Base-by-base conservation (phyloP, 2,797 vertebrate genomes). In the Austrolebias charrua region DNA sequence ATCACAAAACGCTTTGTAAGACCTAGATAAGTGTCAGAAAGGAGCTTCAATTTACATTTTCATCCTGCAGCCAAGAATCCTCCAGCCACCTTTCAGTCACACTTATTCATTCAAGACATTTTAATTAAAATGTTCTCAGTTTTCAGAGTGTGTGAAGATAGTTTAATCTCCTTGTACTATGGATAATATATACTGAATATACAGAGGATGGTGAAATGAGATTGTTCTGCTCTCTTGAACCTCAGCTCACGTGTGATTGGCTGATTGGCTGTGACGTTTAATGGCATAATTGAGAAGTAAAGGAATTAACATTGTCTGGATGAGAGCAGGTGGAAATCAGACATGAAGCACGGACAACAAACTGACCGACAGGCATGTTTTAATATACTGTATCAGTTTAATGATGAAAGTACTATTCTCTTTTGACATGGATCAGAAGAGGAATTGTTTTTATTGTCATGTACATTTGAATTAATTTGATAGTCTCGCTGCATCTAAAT, bases 71-170 rank as follows among this genome's bases (percentile, higher is more conserved):
- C 44, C 35, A 50, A 53, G 49, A 53, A 67, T 74, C 57, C 53
- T 63, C 51, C 63, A 60, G 53, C 44, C 43, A 61, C 48, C 61
- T 72, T 79, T 76, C 73, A 75, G 61, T 66, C 63, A 63, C 20
- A 69, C 62, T 49, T 71, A 49, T 75, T 76, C 60, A 75, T 45
- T 70, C 49, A 75, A 73, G 69, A 82, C 70, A 45, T 69, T 87
- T 87, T 70, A 71, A 86, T 86, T 80, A 60, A 82, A 84, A 82
- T 71, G 54, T 67, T 14, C 58, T 67, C 33, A 19, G 47, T 78
- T 83, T 71, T 59, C 75, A 18, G 60, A 60, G 40, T 28, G 11
- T 38, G 47, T 6, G 44, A 60, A 69, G 58, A 50, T 62, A 66
- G 74, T 83, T 69, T 16, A 76, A 61, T 66, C 47, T 56, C 43